Conservation (phyloP, 2,888 invertebrate genomes). For the Drosophila nr. fundita region DNA sequence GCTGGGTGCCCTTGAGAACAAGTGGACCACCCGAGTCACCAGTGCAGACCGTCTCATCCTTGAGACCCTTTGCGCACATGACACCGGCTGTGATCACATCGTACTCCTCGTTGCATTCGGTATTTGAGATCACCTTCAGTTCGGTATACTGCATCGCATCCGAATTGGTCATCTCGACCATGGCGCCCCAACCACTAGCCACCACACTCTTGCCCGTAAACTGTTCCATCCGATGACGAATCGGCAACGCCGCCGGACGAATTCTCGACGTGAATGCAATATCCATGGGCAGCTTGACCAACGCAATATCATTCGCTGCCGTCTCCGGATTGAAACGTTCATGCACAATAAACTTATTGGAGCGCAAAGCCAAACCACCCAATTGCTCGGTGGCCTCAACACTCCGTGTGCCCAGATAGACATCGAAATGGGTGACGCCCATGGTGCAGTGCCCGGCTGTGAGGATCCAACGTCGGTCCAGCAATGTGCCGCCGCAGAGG, state of each 20-base stretch:
- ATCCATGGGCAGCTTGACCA: slow-evolving; percentile 80
- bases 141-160: slow-evolving; percentile 84
- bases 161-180: slow-evolving; percentile 73
- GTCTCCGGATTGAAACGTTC: slow-evolving; percentile 79
- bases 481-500: slow-evolving; percentile 84
- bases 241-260: slow-evolving; percentile 80
- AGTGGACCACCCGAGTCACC: slow-evolving; percentile 85
- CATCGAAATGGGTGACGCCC: slow-evolving; percentile 82
- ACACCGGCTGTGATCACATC: slow-evolving; percentile 82
- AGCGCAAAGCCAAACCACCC: slow-evolving; percentile 77
- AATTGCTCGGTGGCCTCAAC: slow-evolving; percentile 73
- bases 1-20: slow-evolving; percentile 77
- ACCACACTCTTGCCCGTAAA: slow-evolving; percentile 79
- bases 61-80: slow-evolving; percentile 83
- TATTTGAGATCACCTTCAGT: slow-evolving; percentile 82
- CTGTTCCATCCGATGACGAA: slow-evolving; percentile 48
- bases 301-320: slow-evolving; percentile 83
- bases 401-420: slow-evolving; percentile 83
- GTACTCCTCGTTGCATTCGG: slow-evolving; percentile 79
- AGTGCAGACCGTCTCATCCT: slow-evolving; percentile 83
- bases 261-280: slow-evolving; percentile 79
- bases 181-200: slow-evolving; percentile 84
- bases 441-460: slow-evolving; percentile 84
- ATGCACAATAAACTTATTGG: slow-evolving; percentile 82
- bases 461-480: slow-evolving; percentile 83